A percentile compares a stretch with the other conserved stretches of the same genome.
These are phyloP conservation scores for Periphyllus acericola DNA, from an alignment of 2,888 invertebrate genomes.

Conservation along the genomic window DNA sequence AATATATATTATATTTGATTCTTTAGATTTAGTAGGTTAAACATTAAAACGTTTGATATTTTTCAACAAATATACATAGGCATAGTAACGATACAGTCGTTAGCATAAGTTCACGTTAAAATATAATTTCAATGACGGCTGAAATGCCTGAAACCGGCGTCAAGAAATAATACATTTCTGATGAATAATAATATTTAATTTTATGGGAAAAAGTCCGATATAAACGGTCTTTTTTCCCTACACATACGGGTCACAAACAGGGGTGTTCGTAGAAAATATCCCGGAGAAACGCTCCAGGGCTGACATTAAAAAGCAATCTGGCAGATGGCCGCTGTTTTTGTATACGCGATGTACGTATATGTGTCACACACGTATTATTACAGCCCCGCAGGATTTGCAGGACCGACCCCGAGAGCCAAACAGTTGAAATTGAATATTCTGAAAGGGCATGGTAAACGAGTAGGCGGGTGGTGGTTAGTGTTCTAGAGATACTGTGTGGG, in stretches of 20 bases:
- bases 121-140: background rate
- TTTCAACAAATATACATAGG: too few species aligned
- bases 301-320: slow-evolving; percentile 60
- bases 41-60: too few species aligned
- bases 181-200: slow-evolving; percentile 35
- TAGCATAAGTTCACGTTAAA: too few species aligned
- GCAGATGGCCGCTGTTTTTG: slow-evolving; percentile 55
- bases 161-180: background rate
- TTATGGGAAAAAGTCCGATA: slow-evolving; percentile 29
- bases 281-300: slow-evolving; percentile 33
- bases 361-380: slow-evolving; percentile 50
- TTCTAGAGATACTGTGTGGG: background rate
- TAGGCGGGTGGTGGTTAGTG: background rate
- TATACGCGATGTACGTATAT: slow-evolving; percentile 9
- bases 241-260: background rate
- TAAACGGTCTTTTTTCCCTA: slow-evolving; percentile 17
- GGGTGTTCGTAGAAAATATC: slow-evolving; percentile 38
- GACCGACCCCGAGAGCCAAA: slow-evolving; percentile 36
- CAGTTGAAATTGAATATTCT: slow-evolving; percentile 55
- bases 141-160: background rate
- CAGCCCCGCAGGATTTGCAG: slow-evolving; percentile 31
- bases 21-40: too few species aligned
- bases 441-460: background rate
- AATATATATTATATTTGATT: too few species aligned
- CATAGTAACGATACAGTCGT: too few species aligned